These are phyloP conservation scores for Nyleta sp. DNA, from an alignment of 2,888 invertebrate genomes.

Conservation along the genomic window DNA sequence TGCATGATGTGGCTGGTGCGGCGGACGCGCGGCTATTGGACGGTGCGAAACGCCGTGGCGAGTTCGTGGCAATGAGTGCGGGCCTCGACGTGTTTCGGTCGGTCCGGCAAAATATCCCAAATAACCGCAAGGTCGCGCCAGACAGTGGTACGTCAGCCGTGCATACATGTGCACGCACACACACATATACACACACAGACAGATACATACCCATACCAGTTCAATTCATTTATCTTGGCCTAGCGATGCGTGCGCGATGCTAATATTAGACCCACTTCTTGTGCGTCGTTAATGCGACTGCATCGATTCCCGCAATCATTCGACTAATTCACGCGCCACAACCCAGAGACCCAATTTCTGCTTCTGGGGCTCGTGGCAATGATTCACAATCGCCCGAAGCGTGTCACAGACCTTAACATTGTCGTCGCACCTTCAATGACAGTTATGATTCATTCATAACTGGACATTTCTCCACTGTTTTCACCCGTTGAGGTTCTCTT, in stretches of 20 bases:
- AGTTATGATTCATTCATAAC: no score
- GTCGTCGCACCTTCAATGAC: no score
- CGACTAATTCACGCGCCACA: no score
- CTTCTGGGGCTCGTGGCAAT: no score
- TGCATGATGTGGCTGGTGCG: constrained; percentile 57
- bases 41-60: no score
- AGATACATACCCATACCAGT: no score
- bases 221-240: constrained; percentile 43
- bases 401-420: no score
- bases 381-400: no score
- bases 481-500: no score
- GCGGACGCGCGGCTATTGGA: constrained; percentile 44
- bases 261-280: constrained; percentile 16
- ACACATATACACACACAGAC: constrained; percentile 7
- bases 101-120: constrained; percentile 19
- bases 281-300: not conserved
- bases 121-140: constrained; percentile 46
- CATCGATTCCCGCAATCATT: not conserved
- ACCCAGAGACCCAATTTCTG: no score
- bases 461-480: no score
- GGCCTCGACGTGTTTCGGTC: not conserved
- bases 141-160: constrained; percentile 48
- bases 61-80: constrained; percentile 46
- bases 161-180: not conserved
- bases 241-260: constrained; percentile 7